phyloP scores from a whole-genome alignment of 2,888 invertebrate genomes.

The Coelogynopora nodosa region DNA sequence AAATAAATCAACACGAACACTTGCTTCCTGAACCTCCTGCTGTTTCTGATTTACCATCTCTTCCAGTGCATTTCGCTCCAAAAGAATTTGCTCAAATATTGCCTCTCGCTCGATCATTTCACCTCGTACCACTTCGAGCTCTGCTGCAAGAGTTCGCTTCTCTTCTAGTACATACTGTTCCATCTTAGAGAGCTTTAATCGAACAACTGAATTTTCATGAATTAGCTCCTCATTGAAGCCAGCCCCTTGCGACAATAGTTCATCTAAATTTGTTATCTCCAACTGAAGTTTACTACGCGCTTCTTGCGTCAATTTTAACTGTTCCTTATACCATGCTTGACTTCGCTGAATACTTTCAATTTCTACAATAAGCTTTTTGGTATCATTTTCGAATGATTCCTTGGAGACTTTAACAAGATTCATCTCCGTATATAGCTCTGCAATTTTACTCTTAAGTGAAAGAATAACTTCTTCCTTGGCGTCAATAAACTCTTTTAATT shows the following conservation, averaged over 20 bases:
- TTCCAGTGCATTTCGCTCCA: not conserved
- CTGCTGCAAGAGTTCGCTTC: not conserved
- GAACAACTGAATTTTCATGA: not conserved
- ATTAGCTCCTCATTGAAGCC: not conserved
- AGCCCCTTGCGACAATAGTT: not conserved
- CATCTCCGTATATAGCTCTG: not conserved
- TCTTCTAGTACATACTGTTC: not conserved
- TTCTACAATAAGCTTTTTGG: not conserved
- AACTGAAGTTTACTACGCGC: not conserved
- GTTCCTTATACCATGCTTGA: not conserved
- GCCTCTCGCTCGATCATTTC: constrained; percentile 24
- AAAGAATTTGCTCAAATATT: not conserved
- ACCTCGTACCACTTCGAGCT: not conserved
- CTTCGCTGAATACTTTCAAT: constrained; percentile 8
- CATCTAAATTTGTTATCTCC: not conserved
- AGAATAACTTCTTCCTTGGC: not conserved
- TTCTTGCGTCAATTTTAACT: not conserved
- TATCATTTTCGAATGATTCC: not conserved
- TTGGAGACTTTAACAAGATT: not conserved
- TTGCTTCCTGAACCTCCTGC: not conserved
- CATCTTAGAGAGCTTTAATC: not conserved
- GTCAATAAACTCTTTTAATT: constrained; percentile 7
- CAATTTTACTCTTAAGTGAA: not conserved
- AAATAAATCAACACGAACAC: not conserved
- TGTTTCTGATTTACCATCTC: not conserved